Conservation (phyloP, 2,113 vertebrate species). For the Theristicus caerulescens region DNA sequence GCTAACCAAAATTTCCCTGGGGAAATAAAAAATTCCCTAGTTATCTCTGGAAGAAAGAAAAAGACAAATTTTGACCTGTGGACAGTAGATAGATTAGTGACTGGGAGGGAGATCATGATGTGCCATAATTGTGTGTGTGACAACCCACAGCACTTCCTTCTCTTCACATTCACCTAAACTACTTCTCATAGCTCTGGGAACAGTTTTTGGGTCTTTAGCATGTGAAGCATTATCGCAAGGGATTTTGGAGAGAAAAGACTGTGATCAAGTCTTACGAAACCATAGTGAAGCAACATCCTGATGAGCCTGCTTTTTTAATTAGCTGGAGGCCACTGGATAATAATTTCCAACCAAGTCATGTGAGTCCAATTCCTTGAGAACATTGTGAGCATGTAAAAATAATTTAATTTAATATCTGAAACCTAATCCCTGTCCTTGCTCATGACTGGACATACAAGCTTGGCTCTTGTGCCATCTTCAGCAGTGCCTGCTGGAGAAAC, state of each 20-base stretch:
- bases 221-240: background rate
- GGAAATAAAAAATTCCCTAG: background rate
- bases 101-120: background rate
- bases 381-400: background rate
- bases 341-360: rapidly evolving
- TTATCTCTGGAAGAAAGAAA: background rate
- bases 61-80: background rate
- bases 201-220: background rate
- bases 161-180: background rate
- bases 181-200: background rate
- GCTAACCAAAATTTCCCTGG: background rate
- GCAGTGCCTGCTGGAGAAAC: background rate
- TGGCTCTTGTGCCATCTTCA: background rate
- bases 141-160: background rate
- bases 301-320: background rate
- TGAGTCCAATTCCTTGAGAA: background rate
- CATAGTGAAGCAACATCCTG: background rate
- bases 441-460: background rate
- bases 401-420: background rate
- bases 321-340: background rate
- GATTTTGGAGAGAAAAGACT: background rate
- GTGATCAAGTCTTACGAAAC: background rate
- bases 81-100: background rate
- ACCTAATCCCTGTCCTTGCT: background rate
- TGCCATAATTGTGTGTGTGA: background rate